Percentiles rank a stretch among this genome's conserved stretches.
These are phyloP conservation scores for Drosophila neotestacea DNA, from an alignment of 2,888 invertebrate species.

Conservation along the genomic window DNA sequence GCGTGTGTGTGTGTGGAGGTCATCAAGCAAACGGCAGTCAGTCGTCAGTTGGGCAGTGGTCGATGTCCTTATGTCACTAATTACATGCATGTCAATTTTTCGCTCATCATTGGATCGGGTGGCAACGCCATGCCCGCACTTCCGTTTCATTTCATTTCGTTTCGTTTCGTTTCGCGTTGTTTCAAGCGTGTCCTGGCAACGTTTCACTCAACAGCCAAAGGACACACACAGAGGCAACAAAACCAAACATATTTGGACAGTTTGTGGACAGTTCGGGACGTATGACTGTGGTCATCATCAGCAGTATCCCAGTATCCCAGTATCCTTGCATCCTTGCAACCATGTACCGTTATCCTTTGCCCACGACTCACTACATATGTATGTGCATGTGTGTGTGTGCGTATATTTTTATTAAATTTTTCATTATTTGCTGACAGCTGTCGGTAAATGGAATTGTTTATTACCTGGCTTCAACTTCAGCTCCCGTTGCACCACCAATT, in stretches of 20 bases:
- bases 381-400: conserved; percentile 27
- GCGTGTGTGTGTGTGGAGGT: conserved; percentile 9
- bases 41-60: conserved; percentile 31
- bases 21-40: conserved; percentile 28
- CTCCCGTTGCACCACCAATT: background rate
- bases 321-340: conserved; percentile 9
- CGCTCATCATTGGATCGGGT: conserved; percentile 73
- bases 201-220: conserved; percentile 38
- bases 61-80: conserved; percentile 75
- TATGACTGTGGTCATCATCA: conserved; percentile 38
- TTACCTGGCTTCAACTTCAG: conserved; percentile 63
- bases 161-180: conserved; percentile 13
- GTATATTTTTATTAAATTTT: conserved; percentile 77
- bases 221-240: conserved; percentile 36
- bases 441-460: conserved; percentile 82
- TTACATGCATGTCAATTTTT: conserved; percentile 82
- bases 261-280: conserved; percentile 65
- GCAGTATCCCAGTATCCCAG: conserved; percentile 1
- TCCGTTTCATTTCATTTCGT: conserved; percentile 27
- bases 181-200: conserved; percentile 31
- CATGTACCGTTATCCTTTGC: background rate
- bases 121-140: conserved; percentile 22
- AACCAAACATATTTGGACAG: conserved; percentile 81
- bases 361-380: background rate
- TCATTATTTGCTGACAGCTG: conserved; percentile 82